Percentiles rank a stretch among this genome's conserved stretches.
phyloP scores from a whole-genome alignment of 2,888 invertebrate species.

The Macaria notata region DNA sequence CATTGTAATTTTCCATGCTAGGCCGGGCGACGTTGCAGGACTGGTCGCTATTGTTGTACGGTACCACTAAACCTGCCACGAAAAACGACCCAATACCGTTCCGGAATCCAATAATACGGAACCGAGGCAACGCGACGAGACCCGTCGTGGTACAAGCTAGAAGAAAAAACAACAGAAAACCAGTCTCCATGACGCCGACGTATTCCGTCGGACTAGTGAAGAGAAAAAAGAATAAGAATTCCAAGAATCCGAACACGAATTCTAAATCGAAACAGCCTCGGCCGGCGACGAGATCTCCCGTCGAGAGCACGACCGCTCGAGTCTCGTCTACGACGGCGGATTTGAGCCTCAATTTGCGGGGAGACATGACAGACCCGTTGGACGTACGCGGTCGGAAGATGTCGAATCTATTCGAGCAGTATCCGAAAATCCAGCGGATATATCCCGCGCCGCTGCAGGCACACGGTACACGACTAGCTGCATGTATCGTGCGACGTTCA shows the following conservation, averaged over 20 bases:
- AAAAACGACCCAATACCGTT: slow-evolving; percentile 84
- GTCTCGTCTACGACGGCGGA: slow-evolving; percentile 58
- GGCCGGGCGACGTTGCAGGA: slow-evolving; percentile 94
- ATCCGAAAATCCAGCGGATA: slow-evolving; percentile 89
- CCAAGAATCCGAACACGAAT: slow-evolving; percentile 76
- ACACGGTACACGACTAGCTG: slow-evolving; percentile 64
- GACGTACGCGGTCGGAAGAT: slow-evolving; percentile 81
- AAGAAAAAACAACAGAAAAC: slow-evolving; percentile 68
- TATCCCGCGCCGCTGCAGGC: slow-evolving; percentile 85
- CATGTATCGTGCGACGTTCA: slow-evolving; percentile 56
- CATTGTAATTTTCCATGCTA: slow-evolving; percentile 55
- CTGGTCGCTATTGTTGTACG: slow-evolving; percentile 96
- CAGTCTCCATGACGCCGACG: slow-evolving; percentile 64
- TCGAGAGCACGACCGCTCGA: slow-evolving; percentile 74
- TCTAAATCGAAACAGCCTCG: slow-evolving; percentile 78
- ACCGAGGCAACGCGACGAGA: slow-evolving; percentile 68
- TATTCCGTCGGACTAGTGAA: slow-evolving; percentile 74
- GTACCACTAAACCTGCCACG: slow-evolving; percentile 87
- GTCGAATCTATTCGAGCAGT: slow-evolving; percentile 87
- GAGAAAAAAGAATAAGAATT: slow-evolving; percentile 82
- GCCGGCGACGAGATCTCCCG: slow-evolving; percentile 78
- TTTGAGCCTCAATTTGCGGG: slow-evolving; percentile 68
- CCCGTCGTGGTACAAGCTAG: slow-evolving; percentile 71
- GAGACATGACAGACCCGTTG: slow-evolving; percentile 65
- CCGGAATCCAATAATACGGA: slow-evolving; percentile 70